Evolutionary conservation across 2,113 vertebrate species (phyloP).

Genomic region (Paradoxurus hermaphroditus): DNA sequence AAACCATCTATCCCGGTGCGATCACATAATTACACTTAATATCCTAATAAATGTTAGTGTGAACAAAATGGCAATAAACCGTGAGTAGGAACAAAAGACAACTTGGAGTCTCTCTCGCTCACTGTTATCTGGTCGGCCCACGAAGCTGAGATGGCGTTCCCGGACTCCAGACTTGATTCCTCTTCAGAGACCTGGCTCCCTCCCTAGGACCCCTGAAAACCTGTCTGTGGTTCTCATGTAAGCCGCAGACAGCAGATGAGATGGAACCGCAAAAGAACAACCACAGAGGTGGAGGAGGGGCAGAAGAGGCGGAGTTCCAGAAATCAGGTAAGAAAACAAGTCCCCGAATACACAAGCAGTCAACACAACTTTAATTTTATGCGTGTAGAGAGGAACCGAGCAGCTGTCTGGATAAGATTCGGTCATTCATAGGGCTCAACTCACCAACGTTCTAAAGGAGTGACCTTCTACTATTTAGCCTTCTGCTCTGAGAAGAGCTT

Average conservation of each 20-base stretch:
- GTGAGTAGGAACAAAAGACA: background rate
- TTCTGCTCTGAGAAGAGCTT: background rate
- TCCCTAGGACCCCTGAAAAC: background rate
- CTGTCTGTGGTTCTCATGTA: too few species aligned
- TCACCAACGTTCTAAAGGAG: background rate
- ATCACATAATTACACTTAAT: too few species aligned
- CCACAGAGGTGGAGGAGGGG: background rate
- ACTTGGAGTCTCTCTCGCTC: background rate
- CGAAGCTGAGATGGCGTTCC: background rate
- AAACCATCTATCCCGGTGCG: background rate
- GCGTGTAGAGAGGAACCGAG: background rate
- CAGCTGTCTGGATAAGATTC: background rate
- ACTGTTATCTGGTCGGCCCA: background rate
- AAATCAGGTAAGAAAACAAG: background rate
- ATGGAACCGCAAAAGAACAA: background rate
- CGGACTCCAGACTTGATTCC: background rate
- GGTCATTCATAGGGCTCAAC: background rate
- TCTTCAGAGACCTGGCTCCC: background rate
- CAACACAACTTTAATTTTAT: background rate
- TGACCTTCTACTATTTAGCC: background rate
- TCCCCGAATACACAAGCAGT: accelerated
- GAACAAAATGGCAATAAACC: background rate
- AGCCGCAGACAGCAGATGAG: background rate
- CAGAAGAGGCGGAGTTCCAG: background rate
- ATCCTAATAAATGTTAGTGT: background rate